Evolutionary conservation across 2,797 vertebrate species (phyloP).

Genomic region (Fistularia commersonii): DNA sequence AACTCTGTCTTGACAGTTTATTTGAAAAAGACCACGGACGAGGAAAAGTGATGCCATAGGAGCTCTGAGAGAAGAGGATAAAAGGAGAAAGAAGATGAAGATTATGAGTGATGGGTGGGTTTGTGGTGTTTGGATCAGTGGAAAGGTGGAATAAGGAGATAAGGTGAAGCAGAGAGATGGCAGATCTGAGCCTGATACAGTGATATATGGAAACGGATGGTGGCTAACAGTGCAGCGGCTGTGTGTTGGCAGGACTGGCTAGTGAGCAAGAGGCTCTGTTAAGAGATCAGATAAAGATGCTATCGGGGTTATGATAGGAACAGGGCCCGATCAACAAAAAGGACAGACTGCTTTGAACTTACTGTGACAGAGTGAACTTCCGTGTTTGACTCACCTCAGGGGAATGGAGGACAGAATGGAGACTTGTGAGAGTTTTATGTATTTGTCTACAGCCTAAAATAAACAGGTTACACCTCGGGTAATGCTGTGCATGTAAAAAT

Average conservation of each 20-base stretch:
- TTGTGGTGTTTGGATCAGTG: constrained; percentile 47
- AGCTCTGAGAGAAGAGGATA: constrained; percentile 37
- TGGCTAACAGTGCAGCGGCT: constrained; percentile 27
- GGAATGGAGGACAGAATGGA: constrained; percentile 32
- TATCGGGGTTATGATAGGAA: constrained; percentile 77
- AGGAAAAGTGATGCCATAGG: constrained; percentile 29
- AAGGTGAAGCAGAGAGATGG: constrained; percentile 68
- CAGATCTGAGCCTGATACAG: constrained; percentile 65
- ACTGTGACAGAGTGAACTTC: constrained; percentile 52
- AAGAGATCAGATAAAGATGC: constrained; percentile 83
- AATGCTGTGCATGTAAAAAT: background rate
- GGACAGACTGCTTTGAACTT: constrained; percentile 52
- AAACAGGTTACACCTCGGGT: constrained; percentile 23
- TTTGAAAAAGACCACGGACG: constrained; percentile 20
- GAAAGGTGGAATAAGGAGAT: constrained; percentile 72
- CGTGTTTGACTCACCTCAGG: constrained; percentile 44
- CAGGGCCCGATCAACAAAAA: constrained; percentile 64
- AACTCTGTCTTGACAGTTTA: constrained; percentile 25
- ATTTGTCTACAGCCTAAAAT: constrained; percentile 37
- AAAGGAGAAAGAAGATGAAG: constrained; percentile 43
- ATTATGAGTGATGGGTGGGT: constrained; percentile 51
- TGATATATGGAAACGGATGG: constrained; percentile 42
- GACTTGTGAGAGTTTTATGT: constrained; percentile 31
- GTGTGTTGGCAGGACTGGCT: constrained; percentile 42
- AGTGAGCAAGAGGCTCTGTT: constrained; percentile 53